Percentiles rank a stretch among this genome's conserved stretches.
These are phyloP conservation scores for Prietella phreatophila DNA, from an alignment of 2,113 vertebrate genomes.

Conservation along the genomic window DNA sequence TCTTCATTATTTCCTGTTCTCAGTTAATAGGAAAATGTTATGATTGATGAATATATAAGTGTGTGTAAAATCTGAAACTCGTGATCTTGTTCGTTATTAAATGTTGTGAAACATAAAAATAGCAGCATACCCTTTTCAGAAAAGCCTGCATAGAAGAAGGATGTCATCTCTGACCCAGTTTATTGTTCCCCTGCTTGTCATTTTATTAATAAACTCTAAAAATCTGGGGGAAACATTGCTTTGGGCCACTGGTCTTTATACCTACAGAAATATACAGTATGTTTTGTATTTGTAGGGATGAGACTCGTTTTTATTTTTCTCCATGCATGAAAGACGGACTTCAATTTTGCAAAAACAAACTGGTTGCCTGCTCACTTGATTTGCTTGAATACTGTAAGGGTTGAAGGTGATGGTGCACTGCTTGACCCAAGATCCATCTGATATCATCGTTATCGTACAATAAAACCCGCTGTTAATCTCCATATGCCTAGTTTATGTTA, in stretches of 20 bases:
- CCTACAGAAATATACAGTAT: neutral
- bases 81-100: neutral
- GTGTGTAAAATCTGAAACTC: neutral
- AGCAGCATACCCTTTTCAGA: slow-evolving; percentile 30
- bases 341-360: neutral
- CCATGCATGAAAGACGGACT: neutral
- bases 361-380: neutral
- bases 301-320: neutral
- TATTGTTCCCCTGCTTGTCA: slow-evolving; percentile 42
- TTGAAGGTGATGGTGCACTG: neutral
- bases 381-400: neutral
- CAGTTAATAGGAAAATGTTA: neutral
- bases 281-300: neutral
- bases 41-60: neutral
- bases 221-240: slow-evolving; percentile 44
- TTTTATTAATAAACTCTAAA: slow-evolving; percentile 52
- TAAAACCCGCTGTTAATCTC: neutral
- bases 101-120: slow-evolving; percentile 20
- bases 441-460: neutral
- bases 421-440: neutral
- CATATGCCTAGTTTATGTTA: neutral
- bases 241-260: slow-evolving; percentile 28
- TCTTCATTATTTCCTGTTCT: neutral
- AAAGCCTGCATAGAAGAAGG: slow-evolving; percentile 15
- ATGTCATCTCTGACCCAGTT: slow-evolving; percentile 50